Evolutionary conservation across 2,113 vertebrate species (phyloP).

Genomic region (Brienomyrus longianalis): DNA sequence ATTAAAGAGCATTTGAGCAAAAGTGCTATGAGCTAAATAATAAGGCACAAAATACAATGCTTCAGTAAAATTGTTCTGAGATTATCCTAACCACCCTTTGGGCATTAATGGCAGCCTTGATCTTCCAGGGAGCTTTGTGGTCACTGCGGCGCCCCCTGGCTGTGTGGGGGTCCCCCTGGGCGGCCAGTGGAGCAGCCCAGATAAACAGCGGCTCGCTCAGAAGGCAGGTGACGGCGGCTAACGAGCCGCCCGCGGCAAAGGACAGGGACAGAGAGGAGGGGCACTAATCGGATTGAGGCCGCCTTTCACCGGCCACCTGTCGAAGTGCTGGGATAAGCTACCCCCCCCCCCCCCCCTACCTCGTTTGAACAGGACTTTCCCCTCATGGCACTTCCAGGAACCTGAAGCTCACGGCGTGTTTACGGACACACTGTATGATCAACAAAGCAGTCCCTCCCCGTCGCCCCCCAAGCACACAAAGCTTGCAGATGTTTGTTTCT

Average conservation of each 20-base stretch:
- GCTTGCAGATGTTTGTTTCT: neutral
- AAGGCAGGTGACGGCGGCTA: neutral
- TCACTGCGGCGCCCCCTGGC: neutral
- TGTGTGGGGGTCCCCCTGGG: no score
- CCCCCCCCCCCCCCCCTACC: neutral
- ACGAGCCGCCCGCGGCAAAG: neutral
- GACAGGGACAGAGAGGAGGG: neutral
- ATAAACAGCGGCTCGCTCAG: neutral
- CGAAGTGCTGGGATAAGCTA: neutral
- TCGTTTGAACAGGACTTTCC: slow-evolving; percentile 8
- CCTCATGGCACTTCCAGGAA: neutral
- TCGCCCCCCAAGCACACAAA: neutral
- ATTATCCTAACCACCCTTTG: neutral
- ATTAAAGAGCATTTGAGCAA: neutral
- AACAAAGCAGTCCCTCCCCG: neutral
- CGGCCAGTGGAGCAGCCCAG: neutral
- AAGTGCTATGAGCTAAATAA: neutral
- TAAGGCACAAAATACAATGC: neutral
- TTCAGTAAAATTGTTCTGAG: neutral
- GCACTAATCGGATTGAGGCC: neutral
- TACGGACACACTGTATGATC: neutral
- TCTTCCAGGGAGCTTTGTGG: neutral
- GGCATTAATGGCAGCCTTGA: neutral
- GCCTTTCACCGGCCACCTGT: slow-evolving; percentile 4
- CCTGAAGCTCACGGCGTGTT: neutral